These are phyloP conservation scores for Patella vulgata DNA, from an alignment of 1,140 invertebrate genomes.

Conservation along the genomic window DNA sequence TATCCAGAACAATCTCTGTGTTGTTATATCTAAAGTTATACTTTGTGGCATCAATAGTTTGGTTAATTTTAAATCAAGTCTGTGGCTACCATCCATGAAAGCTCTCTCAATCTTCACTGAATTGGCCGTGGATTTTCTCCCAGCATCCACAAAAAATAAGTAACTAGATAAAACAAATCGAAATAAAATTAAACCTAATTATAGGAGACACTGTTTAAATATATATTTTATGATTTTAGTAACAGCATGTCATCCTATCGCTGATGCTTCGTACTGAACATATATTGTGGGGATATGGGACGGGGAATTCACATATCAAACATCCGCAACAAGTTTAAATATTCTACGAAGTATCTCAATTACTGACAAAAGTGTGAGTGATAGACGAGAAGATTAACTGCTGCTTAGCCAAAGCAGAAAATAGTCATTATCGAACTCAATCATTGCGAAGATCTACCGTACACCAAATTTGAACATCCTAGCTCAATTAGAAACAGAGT, in stretches of 20 bases:
- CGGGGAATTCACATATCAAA: background rate
- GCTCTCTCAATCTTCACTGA: conserved; percentile 84
- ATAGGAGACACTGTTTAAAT: no score
- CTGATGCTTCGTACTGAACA: background rate
- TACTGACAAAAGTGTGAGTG: no score
- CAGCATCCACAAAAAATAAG: conserved; percentile 94
- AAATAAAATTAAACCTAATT: background rate
- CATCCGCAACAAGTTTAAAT: background rate
- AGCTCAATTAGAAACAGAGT: no score
- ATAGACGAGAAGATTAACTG: no score
- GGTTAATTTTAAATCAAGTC: conserved; percentile 87
- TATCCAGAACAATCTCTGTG: conserved; percentile 91
- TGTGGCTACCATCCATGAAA: conserved; percentile 92
- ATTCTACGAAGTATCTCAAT: background rate
- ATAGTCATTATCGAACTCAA: no score
- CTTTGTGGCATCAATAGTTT: conserved; percentile 99
- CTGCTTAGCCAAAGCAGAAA: no score
- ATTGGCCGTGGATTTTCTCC: conserved; percentile 78
- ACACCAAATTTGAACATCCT: no score
- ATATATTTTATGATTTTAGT: background rate
- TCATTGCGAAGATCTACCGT: no score
- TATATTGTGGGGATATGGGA: background rate
- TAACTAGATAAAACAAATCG: conserved; percentile 65
- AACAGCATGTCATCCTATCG: background rate
- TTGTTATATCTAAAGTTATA: conserved; percentile 90